Percentiles rank a stretch among this genome's conserved stretches.
phyloP scores from a whole-genome alignment of 2,888 invertebrate genomes.

The Elysia crispata region DNA sequence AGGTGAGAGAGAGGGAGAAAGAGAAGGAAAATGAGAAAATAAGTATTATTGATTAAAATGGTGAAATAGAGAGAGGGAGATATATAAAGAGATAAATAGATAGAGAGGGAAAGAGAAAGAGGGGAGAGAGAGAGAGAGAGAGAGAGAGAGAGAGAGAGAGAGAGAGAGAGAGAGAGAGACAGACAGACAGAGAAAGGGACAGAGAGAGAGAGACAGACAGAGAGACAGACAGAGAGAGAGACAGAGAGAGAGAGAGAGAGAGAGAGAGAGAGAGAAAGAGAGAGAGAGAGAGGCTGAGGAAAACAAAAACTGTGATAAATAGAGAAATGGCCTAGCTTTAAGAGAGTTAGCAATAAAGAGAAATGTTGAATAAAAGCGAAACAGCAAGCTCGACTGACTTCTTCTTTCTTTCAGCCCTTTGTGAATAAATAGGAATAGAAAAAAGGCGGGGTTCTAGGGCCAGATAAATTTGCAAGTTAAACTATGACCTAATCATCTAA shows the following conservation, averaged over 20 bases:
- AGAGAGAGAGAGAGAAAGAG: constrained; percentile 4
- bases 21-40: neutral
- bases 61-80: constrained; percentile 28
- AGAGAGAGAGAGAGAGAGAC: neutral
- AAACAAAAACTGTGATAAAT: neutral
- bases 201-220: neutral
- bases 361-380: no score
- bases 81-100: constrained; percentile 6
- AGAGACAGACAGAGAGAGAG: neutral
- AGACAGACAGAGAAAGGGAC: neutral
- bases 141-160: neutral
- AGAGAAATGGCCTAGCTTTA: neutral
- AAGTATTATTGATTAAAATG: constrained; percentile 21
- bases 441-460: no score
- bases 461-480: no score
- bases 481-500: no score
- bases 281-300: neutral
- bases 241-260: neutral
- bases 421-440: no score
- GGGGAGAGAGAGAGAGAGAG: neutral
- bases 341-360: neutral
- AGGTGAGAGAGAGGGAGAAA: neutral
- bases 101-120: constrained; percentile 18
- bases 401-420: no score
- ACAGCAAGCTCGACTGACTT: no score